phyloP scores from a whole-genome alignment of 1,140 invertebrate species.

The Aphelinus atriplicis region DNA sequence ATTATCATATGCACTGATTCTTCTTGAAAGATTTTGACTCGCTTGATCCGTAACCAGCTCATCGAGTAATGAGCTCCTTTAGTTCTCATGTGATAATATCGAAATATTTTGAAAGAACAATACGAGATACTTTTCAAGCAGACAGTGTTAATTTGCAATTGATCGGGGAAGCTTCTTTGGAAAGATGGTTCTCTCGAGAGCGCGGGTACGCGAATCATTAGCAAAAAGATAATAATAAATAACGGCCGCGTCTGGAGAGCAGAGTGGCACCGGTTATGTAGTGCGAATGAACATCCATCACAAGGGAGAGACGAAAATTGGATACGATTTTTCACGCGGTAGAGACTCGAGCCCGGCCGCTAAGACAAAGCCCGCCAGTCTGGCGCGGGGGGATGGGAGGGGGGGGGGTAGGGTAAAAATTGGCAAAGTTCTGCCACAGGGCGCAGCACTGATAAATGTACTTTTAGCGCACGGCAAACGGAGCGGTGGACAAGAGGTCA shows the following conservation, averaged over 20 bases:
- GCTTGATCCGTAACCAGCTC: too few relatives aligned
- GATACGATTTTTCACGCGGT: neutral
- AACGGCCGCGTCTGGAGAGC: too few relatives aligned
- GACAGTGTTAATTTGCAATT: neutral
- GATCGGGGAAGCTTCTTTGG: too few relatives aligned
- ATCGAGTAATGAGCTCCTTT: too few relatives aligned
- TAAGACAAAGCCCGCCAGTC: neutral
- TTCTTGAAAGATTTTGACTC: too few relatives aligned
- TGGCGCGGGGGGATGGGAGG: neutral
- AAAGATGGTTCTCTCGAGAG: too few relatives aligned
- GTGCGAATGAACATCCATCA: neutral
- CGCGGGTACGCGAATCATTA: too few relatives aligned
- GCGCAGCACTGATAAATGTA: neutral
- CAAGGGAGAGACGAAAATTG: neutral
- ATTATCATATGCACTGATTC: neutral
- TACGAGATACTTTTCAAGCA: neutral
- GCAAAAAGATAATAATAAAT: too few relatives aligned
- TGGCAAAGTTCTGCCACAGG: too few relatives aligned
- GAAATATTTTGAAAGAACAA: neutral
- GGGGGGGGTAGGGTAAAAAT: neutral
- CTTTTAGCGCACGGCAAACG: constrained; percentile 36
- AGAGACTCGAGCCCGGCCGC: neutral
- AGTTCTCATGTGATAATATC: neutral
- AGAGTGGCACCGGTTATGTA: neutral
- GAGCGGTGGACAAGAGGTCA: neutral